Evolutionary conservation across 2,888 invertebrate genomes (phyloP).

Genomic region (Gari tellinella): DNA sequence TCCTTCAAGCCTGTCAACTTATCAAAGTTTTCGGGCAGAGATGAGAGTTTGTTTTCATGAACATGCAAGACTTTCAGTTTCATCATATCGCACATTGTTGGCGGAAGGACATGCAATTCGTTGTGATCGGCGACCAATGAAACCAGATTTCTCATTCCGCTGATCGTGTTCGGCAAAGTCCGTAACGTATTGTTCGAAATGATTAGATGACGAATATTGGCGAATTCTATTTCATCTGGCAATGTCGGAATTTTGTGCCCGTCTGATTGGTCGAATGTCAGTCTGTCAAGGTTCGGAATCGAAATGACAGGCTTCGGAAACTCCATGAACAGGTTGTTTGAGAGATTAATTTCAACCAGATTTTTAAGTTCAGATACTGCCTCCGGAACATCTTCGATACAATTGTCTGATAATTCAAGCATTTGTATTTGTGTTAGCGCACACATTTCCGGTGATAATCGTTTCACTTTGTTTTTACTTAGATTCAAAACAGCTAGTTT

Average conservation of each 20-base stretch:
- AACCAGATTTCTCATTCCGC: constrained; percentile 73
- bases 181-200: constrained; percentile 77
- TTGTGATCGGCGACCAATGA: constrained; percentile 77
- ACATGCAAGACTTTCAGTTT: constrained; percentile 75
- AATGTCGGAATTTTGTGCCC: constrained; percentile 74
- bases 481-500: constrained; percentile 70
- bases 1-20: constrained; percentile 73
- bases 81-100: constrained; percentile 70
- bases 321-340: constrained; percentile 78
- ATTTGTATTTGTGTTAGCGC: constrained; percentile 62
- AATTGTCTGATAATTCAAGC: constrained; percentile 74
- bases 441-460: constrained; percentile 72
- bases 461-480: constrained; percentile 67
- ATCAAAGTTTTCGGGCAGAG: constrained; percentile 79
- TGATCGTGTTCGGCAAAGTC: constrained; percentile 74
- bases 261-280: constrained; percentile 76
- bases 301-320: constrained; percentile 78
- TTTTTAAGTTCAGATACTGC: constrained; percentile 92
- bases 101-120: constrained; percentile 68
- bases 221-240: constrained; percentile 76
- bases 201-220: constrained; percentile 70
- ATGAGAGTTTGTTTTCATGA: constrained; percentile 74
- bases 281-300: constrained; percentile 73
- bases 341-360: constrained; percentile 76
- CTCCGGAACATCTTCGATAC: constrained; percentile 72